Base-by-base conservation (phyloP, 1,140 invertebrate species). In the Archegozetes longisetosus region DNA sequence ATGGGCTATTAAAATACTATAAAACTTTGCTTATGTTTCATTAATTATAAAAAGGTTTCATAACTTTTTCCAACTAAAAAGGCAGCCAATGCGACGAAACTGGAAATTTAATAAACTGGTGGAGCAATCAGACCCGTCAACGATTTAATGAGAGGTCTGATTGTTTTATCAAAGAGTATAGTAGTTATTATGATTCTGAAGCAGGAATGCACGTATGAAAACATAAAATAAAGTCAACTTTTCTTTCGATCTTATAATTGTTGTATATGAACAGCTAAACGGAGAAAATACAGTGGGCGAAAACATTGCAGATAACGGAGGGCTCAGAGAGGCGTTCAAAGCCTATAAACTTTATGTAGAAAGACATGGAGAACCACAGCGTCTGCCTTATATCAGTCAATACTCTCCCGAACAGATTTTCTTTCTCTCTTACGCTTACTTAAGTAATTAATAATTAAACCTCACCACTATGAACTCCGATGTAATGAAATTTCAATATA, bases 381-480 rank as follows among this genome's bases (percentile, higher is more conserved):
- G 76, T 60, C 70, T 89, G 1, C 86, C 87, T 0, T 13, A 53
- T 9, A 86, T 82, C 1, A 85, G 90, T 71, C 76, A 82, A 20
- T 60, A 27, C 22, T 86, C 83, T 2, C 85, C 90, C 72, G 77
- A 82, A 20, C 88, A 93, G 70, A 74, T 92, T 40, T 93, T 93
- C 71, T 94, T 93, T 67, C 74, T 94, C 12, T 86, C 85, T 32
- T 93, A 91, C 72, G 87, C 88, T 27, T 88, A 91, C 80, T 64
- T 68, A 47, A 47, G 13, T 68, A 62, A 14, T 47, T 14, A 47
- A n/a, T n/a, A 47, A 14, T 47, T n/a, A n/a, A n/a, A n/a, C n/a
- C n/a, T n/a, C n/a, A n/a, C n/a, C n/a, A n/a, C n/a, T n/a, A n/a
- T n/a, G n/a, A n/a, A n/a, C n/a, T n/a, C n/a, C n/a, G n/a, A n/a